phyloP scores from a whole-genome alignment of 2,113 vertebrate genomes.

The Atlantisia rogersi region DNA sequence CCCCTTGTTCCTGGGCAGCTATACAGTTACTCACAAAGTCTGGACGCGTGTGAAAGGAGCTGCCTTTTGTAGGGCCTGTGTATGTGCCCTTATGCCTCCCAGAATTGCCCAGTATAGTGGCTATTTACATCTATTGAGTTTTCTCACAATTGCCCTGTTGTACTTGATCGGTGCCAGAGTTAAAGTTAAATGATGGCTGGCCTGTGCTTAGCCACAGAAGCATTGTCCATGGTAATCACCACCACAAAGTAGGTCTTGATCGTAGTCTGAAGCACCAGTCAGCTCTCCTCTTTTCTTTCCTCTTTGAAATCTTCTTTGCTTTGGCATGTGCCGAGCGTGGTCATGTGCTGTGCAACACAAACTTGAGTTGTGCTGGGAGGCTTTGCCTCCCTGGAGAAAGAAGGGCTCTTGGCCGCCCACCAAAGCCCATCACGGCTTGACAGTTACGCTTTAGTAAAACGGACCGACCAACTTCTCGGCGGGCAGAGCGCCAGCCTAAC shows the following conservation, averaged over 20 bases:
- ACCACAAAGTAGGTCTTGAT: slow-evolving; percentile 13
- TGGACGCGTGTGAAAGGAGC: accelerated
- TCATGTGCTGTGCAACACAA: slow-evolving; percentile 38
- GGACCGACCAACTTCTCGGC: slow-evolving; percentile 29
- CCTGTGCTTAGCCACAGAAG: neutral
- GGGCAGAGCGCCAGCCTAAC: slow-evolving; percentile 69
- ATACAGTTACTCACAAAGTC: neutral
- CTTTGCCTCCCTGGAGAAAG: slow-evolving; percentile 23
- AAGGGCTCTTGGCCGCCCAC: slow-evolving; percentile 63
- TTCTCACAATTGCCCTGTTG: slow-evolving; percentile 7
- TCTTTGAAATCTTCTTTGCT: slow-evolving; percentile 46
- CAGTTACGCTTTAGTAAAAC: slow-evolving; percentile 37
- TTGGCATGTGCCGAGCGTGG: slow-evolving; percentile 24
- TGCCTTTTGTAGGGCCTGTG: neutral
- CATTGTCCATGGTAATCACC: neutral
- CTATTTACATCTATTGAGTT: neutral
- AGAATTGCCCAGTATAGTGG: neutral
- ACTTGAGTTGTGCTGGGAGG: neutral
- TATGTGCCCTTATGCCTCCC: neutral
- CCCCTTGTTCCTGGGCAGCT: neutral
- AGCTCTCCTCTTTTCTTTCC: slow-evolving; percentile 24
- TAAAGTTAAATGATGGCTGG: neutral
- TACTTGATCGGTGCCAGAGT: neutral
- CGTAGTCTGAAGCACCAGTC: slow-evolving; percentile 13
- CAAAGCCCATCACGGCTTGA: slow-evolving; percentile 51